phyloP scores from a whole-genome alignment of 2,113 vertebrate genomes.

The Stigmatopora nigra region DNA sequence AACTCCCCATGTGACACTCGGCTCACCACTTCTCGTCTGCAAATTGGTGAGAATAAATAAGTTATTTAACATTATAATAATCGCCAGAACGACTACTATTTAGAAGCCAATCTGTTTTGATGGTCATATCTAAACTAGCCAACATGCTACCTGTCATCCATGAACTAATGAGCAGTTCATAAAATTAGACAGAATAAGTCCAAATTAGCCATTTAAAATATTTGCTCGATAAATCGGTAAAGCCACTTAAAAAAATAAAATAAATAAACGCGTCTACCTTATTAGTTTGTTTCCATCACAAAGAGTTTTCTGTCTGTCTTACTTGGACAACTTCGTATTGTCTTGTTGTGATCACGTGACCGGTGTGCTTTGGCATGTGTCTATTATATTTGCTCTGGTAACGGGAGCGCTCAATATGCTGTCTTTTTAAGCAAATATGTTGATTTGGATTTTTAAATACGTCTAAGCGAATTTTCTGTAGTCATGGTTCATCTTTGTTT shows the following conservation, averaged over 20 bases:
- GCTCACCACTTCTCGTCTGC: not conserved
- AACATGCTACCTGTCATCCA: not conserved
- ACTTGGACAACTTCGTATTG: not conserved
- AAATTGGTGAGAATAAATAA: not conserved
- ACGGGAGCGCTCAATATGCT: not conserved
- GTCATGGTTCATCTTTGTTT: not conserved
- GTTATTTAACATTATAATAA: not conserved
- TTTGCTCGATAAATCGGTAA: too few relatives aligned
- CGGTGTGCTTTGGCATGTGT: not conserved
- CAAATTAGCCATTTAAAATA: not conserved
- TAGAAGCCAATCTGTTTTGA: too few relatives aligned
- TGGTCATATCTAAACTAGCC: not conserved
- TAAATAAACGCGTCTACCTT: not conserved
- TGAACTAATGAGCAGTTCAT: not conserved
- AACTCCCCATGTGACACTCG: conserved; percentile 60
- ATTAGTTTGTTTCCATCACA: not conserved
- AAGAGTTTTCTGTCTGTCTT: not conserved
- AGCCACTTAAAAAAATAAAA: not conserved
- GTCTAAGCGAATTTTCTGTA: not conserved
- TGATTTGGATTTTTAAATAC: not conserved
- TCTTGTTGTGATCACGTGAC: conserved; percentile 16
- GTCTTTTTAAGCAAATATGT: not conserved
- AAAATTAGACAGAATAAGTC: too few relatives aligned
- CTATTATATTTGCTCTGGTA: not conserved
- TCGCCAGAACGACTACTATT: not conserved